Percentiles rank a stretch among this genome's conserved stretches.
phyloP scores from a whole-genome alignment of 2,113 vertebrate genomes.

The Apteryx owenii region DNA sequence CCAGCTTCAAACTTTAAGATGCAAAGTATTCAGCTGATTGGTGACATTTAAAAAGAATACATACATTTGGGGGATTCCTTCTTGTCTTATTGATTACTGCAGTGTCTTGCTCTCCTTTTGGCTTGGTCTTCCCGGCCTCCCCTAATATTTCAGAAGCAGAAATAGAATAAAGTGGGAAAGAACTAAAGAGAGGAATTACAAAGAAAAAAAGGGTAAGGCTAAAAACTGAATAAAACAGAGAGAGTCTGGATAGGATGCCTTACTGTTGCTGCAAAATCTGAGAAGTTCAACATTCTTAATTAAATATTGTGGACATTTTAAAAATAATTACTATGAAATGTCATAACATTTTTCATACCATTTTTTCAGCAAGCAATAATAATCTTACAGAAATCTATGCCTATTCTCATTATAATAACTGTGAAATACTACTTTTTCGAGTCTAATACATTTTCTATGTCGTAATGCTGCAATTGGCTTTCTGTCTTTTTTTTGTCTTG shows the following conservation, averaged over 20 bases:
- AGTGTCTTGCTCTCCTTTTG: not conserved
- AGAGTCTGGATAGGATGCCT: not conserved
- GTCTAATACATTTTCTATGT: not conserved
- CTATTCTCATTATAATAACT: not conserved
- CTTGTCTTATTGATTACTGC: not conserved
- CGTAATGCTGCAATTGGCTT: not conserved
- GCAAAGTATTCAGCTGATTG: not conserved
- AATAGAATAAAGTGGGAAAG: not conserved
- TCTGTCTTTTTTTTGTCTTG: not conserved
- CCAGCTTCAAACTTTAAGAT: not conserved
- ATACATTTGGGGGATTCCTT: not conserved
- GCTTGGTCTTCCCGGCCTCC: not conserved
- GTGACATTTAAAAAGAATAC: not conserved
- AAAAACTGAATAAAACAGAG: not conserved
- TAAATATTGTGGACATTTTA: not conserved
- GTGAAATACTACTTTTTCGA: not conserved
- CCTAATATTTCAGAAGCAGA: not conserved
- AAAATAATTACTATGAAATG: not conserved
- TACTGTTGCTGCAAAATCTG: not conserved
- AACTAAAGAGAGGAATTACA: not conserved
- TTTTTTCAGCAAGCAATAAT: not conserved
- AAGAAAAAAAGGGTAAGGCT: not conserved
- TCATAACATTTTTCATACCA: not conserved
- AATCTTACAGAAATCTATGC: not conserved
- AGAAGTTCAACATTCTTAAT: not conserved